Conservation (phyloP, 2,888 invertebrate genomes). For the Graphium colonna region DNA sequence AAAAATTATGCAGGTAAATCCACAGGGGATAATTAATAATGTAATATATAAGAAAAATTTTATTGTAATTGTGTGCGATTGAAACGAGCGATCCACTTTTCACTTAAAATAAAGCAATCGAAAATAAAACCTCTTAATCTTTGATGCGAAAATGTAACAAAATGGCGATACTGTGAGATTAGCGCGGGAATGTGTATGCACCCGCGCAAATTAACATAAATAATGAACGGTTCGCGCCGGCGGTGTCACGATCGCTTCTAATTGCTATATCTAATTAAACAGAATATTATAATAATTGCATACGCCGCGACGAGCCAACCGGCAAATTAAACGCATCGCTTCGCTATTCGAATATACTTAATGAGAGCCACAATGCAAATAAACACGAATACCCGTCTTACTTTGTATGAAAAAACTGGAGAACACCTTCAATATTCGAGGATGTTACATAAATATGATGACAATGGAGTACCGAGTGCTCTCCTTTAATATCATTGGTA, state of each 20-base stretch:
- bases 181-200: conserved; percentile 40
- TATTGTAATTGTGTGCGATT: no score
- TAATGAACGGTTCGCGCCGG: conserved; percentile 54
- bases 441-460: no score
- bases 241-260: conserved; percentile 56
- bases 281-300: conserved; percentile 51
- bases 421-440: no score
- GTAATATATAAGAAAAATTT: no score
- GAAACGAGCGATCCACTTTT: no score
- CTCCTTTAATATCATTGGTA: no score
- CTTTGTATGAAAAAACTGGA: not conserved
- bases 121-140: not conserved
- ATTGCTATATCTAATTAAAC: conserved; percentile 63
- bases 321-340: conserved; percentile 32
- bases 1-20: no score
- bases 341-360: conserved; percentile 17
- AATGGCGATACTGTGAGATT: conserved; percentile 43
- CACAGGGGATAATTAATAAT: no score
- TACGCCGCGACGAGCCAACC: conserved; percentile 26
- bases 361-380: conserved; percentile 7
- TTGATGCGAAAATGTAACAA: conserved; percentile 2
- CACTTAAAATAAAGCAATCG: no score
- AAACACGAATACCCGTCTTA: not conserved
- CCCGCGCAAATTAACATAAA: conserved; percentile 56
- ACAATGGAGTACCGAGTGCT: no score